These are phyloP conservation scores for Pelmatolapia mariae DNA, from an alignment of 2,113 vertebrate species.

Conservation along the genomic window DNA sequence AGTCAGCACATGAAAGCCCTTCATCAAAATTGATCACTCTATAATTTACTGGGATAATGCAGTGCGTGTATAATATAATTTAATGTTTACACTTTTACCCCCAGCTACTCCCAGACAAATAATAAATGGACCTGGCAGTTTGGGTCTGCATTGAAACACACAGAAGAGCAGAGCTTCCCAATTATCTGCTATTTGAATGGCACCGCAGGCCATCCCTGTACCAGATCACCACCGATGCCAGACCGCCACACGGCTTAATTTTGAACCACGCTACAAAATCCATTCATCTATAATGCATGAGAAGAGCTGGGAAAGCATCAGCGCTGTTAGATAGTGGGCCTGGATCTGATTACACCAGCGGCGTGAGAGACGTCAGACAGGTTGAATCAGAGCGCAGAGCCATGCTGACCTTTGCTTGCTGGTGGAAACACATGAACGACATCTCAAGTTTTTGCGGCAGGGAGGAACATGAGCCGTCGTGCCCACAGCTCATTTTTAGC, in stretches of 20 bases:
- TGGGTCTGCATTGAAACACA: background rate
- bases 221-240: conserved; percentile 7
- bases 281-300: conserved; percentile 57
- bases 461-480: conserved; percentile 4
- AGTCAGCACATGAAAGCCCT: background rate
- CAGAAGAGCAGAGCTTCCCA: background rate
- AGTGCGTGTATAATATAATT: background rate
- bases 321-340: background rate
- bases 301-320: conserved; percentile 12
- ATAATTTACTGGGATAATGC: background rate
- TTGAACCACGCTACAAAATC: conserved; percentile 16
- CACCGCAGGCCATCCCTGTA: background rate
- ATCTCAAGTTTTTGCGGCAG: background rate
- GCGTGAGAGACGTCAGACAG: background rate
- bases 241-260: conserved; percentile 7
- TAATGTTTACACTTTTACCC: background rate
- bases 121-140: background rate
- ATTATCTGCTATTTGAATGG: conserved; percentile 9
- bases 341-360: conserved; percentile 53
- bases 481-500: conserved; percentile 24
- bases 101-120: background rate
- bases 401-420: background rate
- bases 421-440: conserved; percentile 10
- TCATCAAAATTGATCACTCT: background rate
- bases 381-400: conserved; percentile 20